These are phyloP conservation scores for Anagrus nilaparvatae DNA, from an alignment of 1,140 invertebrate species.

Conservation along the genomic window DNA sequence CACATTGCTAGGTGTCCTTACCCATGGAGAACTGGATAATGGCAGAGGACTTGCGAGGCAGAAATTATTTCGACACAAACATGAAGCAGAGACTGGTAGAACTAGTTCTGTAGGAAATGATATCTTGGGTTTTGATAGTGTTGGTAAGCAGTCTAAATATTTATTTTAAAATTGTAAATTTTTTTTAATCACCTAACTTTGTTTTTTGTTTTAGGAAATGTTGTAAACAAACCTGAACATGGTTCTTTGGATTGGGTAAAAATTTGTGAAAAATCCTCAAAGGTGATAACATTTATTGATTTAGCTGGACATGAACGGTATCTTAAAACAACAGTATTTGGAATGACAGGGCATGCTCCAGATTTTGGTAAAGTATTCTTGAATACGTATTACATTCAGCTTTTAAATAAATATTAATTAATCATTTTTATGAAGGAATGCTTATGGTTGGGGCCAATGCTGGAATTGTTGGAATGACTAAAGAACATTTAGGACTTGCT, in stretches of 20 bases:
- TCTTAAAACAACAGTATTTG: slow-evolving; percentile 97
- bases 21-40: slow-evolving; percentile 97
- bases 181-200: background rate
- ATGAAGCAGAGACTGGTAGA: slow-evolving; percentile 96
- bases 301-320: slow-evolving; percentile 98
- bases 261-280: slow-evolving; percentile 95
- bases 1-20: slow-evolving; percentile 92
- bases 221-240: slow-evolving; percentile 96
- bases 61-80: slow-evolving; percentile 95
- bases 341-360: slow-evolving; percentile 98
- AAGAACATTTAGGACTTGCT: slow-evolving; percentile 94
- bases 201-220: slow-evolving; percentile 55
- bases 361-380: no score
- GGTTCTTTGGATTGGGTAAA: slow-evolving; percentile 97
- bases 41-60: slow-evolving; percentile 87
- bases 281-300: slow-evolving; percentile 99
- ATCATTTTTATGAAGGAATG: slow-evolving; percentile 51
- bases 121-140: slow-evolving; percentile 89
- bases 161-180: background rate
- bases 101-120: slow-evolving; percentile 99
- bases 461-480: slow-evolving; percentile 98
- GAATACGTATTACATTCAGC: no score
- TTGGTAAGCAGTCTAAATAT: slow-evolving; percentile 42
- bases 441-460: slow-evolving; percentile 99
- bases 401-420: slow-evolving; percentile 2